These are phyloP conservation scores for Ailuropoda melanoleuca DNA, from an alignment of 2,113 vertebrate species.

Conservation along the genomic window DNA sequence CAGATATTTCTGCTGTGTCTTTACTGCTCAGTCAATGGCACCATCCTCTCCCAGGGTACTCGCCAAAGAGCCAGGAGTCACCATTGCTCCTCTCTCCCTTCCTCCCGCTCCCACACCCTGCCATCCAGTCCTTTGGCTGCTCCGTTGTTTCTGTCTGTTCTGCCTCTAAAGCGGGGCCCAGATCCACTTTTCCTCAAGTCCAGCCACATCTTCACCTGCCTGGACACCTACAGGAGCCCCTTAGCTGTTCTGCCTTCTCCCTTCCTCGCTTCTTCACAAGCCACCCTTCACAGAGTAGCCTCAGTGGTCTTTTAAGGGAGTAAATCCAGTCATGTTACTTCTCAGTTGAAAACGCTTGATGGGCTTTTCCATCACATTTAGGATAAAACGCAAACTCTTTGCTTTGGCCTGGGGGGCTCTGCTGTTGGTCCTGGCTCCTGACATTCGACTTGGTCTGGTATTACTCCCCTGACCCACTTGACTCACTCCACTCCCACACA, in stretches of 20 bases:
- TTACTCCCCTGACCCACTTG: background rate
- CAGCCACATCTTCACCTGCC: background rate
- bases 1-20: background rate
- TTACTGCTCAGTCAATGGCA: background rate
- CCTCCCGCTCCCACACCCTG: background rate
- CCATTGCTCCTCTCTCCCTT: background rate
- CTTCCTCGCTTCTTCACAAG: background rate
- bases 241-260: background rate
- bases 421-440: background rate
- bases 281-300: background rate
- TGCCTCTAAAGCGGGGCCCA: background rate
- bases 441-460: background rate
- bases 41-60: background rate
- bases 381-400: background rate
- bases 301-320: background rate
- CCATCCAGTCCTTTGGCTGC: accelerated
- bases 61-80: background rate
- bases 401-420: background rate
- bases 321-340: background rate
- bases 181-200: accelerated
- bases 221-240: accelerated
- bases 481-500: background rate
- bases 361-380: background rate
- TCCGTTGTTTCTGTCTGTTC: background rate
- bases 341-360: background rate